phyloP scores from a whole-genome alignment of 2,888 invertebrate genomes.

The Pandemis corylana region DNA sequence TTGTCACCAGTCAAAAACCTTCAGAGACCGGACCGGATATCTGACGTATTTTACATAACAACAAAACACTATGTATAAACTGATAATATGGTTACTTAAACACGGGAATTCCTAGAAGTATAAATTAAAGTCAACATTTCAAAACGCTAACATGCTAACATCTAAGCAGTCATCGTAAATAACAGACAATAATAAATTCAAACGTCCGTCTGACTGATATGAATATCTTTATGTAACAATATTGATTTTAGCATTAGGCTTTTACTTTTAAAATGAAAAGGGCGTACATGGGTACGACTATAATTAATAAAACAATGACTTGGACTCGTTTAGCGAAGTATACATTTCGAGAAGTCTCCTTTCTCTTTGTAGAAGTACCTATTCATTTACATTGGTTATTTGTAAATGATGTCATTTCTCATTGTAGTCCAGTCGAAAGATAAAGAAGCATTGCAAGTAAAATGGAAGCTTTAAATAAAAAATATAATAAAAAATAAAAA shows the following conservation, averaged over 20 bases:
- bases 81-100: slow-evolving; percentile 18
- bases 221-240: background rate
- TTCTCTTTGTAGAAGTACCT: no score
- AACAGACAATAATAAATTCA: slow-evolving; percentile 7
- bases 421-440: no score
- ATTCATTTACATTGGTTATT: no score
- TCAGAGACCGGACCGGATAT: background rate
- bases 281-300: background rate
- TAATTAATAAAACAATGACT: no score
- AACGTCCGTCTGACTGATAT: background rate
- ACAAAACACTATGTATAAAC: background rate
- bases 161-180: background rate
- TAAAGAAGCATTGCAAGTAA: no score
- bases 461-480: no score
- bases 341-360: no score
- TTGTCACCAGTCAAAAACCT: background rate
- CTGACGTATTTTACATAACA: slow-evolving; percentile 22
- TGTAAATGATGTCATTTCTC: no score
- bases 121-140: slow-evolving; percentile 22
- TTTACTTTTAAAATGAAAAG: background rate
- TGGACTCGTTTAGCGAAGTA: no score
- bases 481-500: no score
- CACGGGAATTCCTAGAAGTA: background rate
- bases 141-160: background rate
- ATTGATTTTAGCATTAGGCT: background rate